Evolutionary conservation across 2,797 vertebrate species (phyloP), one percentile per base, ranked within the genome.

Genomic region (Harpagifer antarcticus): DNA sequence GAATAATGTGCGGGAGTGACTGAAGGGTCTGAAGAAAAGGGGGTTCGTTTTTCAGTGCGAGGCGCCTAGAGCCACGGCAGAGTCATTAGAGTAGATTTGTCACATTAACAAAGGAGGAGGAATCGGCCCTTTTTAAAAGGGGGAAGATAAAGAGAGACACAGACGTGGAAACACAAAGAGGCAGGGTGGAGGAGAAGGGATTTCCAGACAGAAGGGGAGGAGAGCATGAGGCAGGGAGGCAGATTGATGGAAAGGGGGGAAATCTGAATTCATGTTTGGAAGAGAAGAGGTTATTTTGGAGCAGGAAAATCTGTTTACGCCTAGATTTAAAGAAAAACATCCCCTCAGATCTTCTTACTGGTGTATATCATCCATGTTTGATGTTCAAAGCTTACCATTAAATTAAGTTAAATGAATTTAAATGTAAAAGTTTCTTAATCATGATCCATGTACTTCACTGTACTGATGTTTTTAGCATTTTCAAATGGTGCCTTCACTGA

Each of bases 41-140:
- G 84, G 84, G 75, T 79, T 68, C 37, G 78, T 84, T 84, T 91
- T 86, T 83, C 84, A 83, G 74, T 74, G 79, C 23, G 58, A 68
- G 91, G 76, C 74, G 91, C 84, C 86, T 68, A 15, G 81, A 93
- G 92, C 85, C 83, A 88, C 81, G n/a, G 90, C 83, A 73, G 86
- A 88, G 92, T 92, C 93, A 92, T 94, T 94, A 94, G 89, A 86
- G 80, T 33, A 87, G 86, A 93, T 92, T 90, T 95, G 94, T 95
- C 93, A 94, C 89, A 86, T 94, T 94, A 94, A 95, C 92, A 95
- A 95, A 93, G 85, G 93, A 88, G 84, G 86, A 90, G 83, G 89
- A 92, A 91, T 92, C 71, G 56, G 81, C 80, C 85, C 83, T 88
- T 78, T 88, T 84, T 87, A 64, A 70, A 70, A 68, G 47, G 23